Evolutionary conservation across 2,888 invertebrate genomes (phyloP).

Genomic region (Graphium colonna): DNA sequence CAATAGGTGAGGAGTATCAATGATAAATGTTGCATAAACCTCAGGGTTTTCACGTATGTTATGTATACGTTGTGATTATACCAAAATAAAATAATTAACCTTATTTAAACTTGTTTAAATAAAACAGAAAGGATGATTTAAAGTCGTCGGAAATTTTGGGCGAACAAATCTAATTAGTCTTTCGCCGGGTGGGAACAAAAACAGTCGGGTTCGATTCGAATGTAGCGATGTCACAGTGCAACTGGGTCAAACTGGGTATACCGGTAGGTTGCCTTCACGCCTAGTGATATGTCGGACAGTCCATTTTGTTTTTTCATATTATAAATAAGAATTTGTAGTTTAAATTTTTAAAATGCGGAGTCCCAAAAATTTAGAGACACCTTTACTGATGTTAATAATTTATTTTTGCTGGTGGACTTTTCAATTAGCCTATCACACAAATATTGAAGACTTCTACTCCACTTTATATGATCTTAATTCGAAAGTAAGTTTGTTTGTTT

Average conservation of each 20-base stretch:
- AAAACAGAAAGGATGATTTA: not conserved
- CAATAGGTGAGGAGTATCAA: too few species aligned
- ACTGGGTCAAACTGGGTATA: constrained; percentile 28
- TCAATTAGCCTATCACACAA: too few species aligned
- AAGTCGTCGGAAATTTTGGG: not conserved
- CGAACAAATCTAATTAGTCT: constrained; percentile 15
- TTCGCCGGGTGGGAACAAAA: constrained; percentile 11
- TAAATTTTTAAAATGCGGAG: too few species aligned
- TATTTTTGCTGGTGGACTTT: not conserved
- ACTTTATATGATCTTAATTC: too few species aligned
- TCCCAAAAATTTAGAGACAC: too few species aligned
- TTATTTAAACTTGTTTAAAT: not conserved
- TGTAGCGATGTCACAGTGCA: constrained; percentile 12
- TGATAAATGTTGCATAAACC: too few species aligned
- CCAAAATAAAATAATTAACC: too few species aligned
- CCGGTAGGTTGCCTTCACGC: constrained; percentile 1
- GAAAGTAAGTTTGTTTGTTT: too few species aligned
- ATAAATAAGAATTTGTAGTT: not conserved
- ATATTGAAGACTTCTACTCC: too few species aligned
- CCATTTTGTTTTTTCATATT: not conserved
- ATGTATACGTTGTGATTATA: too few species aligned
- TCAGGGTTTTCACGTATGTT: too few species aligned
- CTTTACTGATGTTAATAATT: not conserved
- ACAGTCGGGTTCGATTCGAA: constrained; percentile 18
- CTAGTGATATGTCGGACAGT: not conserved